phyloP scores from a whole-genome alignment of 2,113 vertebrate species.

The Sinocyclocheilus anophthalmus region DNA sequence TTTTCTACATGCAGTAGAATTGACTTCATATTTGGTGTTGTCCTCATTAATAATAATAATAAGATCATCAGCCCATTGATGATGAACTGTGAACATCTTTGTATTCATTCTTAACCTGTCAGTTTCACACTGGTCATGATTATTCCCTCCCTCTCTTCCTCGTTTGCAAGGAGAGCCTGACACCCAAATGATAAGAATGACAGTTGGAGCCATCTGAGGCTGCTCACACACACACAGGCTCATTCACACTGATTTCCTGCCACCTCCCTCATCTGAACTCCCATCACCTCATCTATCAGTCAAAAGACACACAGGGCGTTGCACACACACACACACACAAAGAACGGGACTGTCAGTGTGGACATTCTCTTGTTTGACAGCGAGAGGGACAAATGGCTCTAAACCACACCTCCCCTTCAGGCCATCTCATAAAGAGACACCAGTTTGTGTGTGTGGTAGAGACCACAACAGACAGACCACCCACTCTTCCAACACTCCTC shows the following conservation, averaged over 20 bases:
- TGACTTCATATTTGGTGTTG: too few species aligned
- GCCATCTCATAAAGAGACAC: slow-evolving; percentile 44
- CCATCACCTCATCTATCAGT: slow-evolving; percentile 12
- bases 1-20: not conserved
- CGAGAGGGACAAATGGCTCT: slow-evolving; percentile 68
- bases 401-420: slow-evolving; percentile 64
- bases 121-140: not conserved
- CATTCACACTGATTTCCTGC: slow-evolving; percentile 55
- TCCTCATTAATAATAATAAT: too few species aligned
- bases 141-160: slow-evolving; percentile 33
- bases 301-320: slow-evolving; percentile 34
- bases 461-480: slow-evolving; percentile 55
- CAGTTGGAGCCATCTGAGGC: slow-evolving; percentile 42
- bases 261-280: slow-evolving; percentile 17
- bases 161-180: slow-evolving; percentile 52
- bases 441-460: slow-evolving; percentile 27
- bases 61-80: not conserved
- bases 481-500: slow-evolving; percentile 16
- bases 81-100: not conserved
- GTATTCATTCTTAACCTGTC: not conserved
- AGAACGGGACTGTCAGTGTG: slow-evolving; percentile 63
- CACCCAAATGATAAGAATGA: slow-evolving; percentile 59
- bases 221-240: slow-evolving; percentile 25
- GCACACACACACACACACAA: slow-evolving; percentile 50
- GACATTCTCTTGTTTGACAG: slow-evolving; percentile 72